These are phyloP conservation scores for Drosophila aldrichi DNA, from an alignment of 2,888 invertebrate genomes.

Conservation along the genomic window DNA sequence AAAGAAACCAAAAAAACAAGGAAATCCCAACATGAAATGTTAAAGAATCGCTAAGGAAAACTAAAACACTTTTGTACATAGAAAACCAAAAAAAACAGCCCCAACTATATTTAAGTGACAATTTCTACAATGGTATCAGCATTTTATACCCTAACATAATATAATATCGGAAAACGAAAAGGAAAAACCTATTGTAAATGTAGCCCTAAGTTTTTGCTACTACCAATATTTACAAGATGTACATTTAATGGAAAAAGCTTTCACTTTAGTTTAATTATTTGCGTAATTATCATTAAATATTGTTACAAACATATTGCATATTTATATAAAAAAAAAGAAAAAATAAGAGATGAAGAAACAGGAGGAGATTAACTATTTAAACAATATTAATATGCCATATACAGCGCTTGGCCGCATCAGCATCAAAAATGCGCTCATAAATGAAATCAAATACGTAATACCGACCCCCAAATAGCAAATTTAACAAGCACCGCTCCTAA, in stretches of 20 bases:
- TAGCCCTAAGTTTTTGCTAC: constrained; percentile 79
- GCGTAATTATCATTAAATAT: constrained; percentile 74
- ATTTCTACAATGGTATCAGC: constrained; percentile 53
- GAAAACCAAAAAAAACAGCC: constrained; percentile 48
- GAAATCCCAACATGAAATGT: constrained; percentile 69
- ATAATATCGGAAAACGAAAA: constrained; percentile 16
- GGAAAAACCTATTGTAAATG: constrained; percentile 64
- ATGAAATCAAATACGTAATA: constrained; percentile 64
- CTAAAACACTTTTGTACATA: constrained; percentile 59
- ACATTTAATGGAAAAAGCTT: constrained; percentile 77
- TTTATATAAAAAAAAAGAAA: constrained; percentile 54
- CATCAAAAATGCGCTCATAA: constrained; percentile 41
- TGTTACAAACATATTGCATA: constrained; percentile 77
- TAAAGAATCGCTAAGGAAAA: constrained; percentile 32
- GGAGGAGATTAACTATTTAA: constrained; percentile 48
- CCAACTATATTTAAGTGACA: constrained; percentile 56
- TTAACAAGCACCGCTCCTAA: constrained; percentile 42
- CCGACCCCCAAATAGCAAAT: constrained; percentile 40
- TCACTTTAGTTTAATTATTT: constrained; percentile 81
- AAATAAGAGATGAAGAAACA: background rate
- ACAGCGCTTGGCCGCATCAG: constrained; percentile 60
- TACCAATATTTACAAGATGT: constrained; percentile 76
- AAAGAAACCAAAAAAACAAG: constrained; percentile 25
- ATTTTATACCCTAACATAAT: constrained; percentile 67
- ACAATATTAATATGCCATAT: constrained; percentile 71